These are phyloP conservation scores for Agapornis canus DNA, from an alignment of 2,797 vertebrate species.

Conservation along the genomic window DNA sequence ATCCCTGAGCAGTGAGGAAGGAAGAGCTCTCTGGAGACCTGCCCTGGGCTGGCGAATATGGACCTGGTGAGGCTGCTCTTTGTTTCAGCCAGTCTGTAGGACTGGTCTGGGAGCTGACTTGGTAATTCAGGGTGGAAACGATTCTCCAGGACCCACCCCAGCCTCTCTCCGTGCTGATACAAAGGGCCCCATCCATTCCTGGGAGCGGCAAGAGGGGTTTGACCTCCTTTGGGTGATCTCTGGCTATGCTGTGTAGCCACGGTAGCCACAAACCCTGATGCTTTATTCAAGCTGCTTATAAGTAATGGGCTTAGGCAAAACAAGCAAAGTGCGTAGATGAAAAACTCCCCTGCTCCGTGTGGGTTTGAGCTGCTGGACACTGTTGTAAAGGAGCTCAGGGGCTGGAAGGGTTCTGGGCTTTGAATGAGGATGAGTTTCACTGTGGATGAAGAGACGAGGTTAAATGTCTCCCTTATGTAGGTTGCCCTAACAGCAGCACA, in stretches of 20 bases:
- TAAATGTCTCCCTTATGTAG: background rate
- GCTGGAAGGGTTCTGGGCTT: background rate
- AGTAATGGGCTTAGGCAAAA: background rate
- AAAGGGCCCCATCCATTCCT: background rate
- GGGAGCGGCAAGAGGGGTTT: background rate
- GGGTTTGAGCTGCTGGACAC: accelerated
- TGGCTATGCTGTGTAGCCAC: background rate
- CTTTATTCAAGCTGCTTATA: background rate
- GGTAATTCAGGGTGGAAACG: background rate
- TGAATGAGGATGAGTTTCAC: background rate
- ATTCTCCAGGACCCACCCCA: background rate
- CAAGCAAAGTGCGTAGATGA: background rate
- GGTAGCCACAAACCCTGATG: background rate
- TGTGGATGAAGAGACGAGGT: background rate
- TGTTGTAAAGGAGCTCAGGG: accelerated
- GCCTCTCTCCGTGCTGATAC: background rate
- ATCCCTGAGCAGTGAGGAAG: background rate
- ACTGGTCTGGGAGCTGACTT: background rate
- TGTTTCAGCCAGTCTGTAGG: background rate
- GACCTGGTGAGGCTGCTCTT: background rate
- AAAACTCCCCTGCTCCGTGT: background rate
- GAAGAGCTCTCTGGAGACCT: background rate
- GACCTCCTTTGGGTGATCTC: background rate
- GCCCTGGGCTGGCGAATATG: background rate
- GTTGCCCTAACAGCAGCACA: background rate